Evolutionary conservation across 2,888 invertebrate genomes (phyloP).

Genomic region (Imbricaverruca yamaguchii): DNA sequence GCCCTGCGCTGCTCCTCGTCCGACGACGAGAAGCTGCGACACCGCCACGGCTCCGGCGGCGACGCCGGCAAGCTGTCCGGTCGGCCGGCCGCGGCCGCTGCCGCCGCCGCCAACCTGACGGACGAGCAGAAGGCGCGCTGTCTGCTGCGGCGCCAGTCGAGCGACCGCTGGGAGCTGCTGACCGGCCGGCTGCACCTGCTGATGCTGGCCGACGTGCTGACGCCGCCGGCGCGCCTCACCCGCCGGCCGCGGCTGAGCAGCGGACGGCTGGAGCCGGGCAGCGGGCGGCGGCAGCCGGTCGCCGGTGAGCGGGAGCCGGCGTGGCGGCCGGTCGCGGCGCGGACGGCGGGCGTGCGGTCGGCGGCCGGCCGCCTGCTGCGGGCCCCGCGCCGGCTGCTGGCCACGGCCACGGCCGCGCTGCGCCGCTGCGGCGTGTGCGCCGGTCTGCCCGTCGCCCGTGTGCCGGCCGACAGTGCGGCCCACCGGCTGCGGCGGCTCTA

Average conservation of each 20-base stretch:
- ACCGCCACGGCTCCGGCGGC: background rate
- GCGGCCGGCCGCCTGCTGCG: background rate
- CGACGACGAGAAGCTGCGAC: constrained; percentile 14
- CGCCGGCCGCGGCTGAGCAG: background rate
- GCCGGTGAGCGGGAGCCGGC: background rate
- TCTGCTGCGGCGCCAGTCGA: background rate
- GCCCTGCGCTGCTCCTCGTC: background rate
- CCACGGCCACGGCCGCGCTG: background rate
- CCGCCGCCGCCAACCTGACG: background rate
- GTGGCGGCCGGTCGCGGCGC: background rate
- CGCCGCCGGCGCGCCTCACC: background rate
- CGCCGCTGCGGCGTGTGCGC: background rate
- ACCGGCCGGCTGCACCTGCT: constrained; percentile 1
- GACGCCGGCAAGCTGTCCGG: background rate
- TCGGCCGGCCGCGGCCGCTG: background rate
- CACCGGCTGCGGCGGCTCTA: background rate
- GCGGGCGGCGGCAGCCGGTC: background rate
- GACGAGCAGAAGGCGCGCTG: constrained; percentile 3
- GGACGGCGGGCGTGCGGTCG: background rate
- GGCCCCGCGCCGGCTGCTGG: background rate
- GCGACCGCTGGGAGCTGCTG: constrained; percentile 7
- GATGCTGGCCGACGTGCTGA: background rate
- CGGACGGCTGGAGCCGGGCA: background rate
- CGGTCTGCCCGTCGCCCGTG: background rate
- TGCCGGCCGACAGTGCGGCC: background rate